Base-by-base conservation (phyloP, 2,113 vertebrate genomes). In the Corvus moneduloides region DNA sequence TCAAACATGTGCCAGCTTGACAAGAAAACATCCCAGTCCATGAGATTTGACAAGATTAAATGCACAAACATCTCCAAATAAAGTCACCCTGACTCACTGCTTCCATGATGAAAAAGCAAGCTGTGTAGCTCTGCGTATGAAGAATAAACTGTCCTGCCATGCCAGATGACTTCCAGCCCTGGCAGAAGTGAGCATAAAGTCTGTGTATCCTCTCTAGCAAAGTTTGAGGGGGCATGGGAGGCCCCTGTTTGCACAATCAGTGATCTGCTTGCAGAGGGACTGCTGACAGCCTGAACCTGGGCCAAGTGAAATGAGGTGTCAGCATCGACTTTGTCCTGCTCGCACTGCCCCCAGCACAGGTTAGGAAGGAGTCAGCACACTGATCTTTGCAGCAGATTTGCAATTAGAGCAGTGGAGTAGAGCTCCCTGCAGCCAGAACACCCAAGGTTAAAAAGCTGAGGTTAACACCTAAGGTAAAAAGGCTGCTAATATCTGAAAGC, bases 51-150 rank as follows among this genome's bases (percentile, higher is more conserved):
- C 27, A 33, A 55, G 35, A 58, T 64, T 87, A 71, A 91, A 75
- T 28, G 15, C 69, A 82, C 46, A 84, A 89, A 75, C 90, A 84
- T 94, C 27, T 95, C 92, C 81, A 93, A 79, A 92, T 66, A 92
- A 87, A 91, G 55, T 91, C 16, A 9, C n/a, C n/a, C 81, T 89
- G 91, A 93, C 73, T 94, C 87, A 93, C 48, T 84, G 43, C 43
- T 96, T 71, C 93, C 64, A 24, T 63, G 39, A 35, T 86, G 43
- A 81, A 84, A 48, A 87, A 52, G 23, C 51, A 89, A 77, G 39
- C 55, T 84, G 48, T 54, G 54, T 58, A 62, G 48, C 56, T 75
- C 71, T 77, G 41, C 0, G 0, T 51, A 19, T 17, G 66, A 81
- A 59, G 73, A 91, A 59, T 72, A 84, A 89, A 71, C 84, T 59